Percentiles rank a stretch among this genome's conserved stretches.
phyloP scores from a whole-genome alignment of 2,888 invertebrate genomes.

The Plusia festucae region DNA sequence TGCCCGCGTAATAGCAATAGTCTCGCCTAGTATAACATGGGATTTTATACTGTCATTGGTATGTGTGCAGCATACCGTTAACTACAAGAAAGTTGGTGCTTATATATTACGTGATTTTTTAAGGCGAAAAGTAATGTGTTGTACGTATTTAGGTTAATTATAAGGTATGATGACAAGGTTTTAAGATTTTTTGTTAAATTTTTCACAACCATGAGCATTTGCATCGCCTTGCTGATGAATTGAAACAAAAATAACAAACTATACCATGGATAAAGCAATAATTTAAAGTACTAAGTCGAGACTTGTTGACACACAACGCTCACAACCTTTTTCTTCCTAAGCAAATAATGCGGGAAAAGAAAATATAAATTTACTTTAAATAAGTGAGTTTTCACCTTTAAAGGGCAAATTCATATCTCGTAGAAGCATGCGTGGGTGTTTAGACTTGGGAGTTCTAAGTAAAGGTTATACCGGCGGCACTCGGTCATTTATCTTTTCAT shows the following conservation, averaged over 20 bases:
- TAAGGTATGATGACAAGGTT: no score
- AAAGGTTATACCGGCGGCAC: constrained; percentile 26
- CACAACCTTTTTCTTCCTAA: constrained; percentile 7
- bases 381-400: constrained; percentile 53
- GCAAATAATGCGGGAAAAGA: constrained; percentile 14
- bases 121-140: not conserved
- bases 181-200: no score
- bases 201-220: no score
- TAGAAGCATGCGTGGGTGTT: constrained; percentile 45
- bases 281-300: not conserved
- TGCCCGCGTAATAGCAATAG: constrained; percentile 9
- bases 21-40: constrained; percentile 5
- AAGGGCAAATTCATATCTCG: constrained; percentile 54
- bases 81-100: not conserved
- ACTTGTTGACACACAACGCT: constrained; percentile 8
- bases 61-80: not conserved
- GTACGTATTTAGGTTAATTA: no score
- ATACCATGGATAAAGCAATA: not conserved
- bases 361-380: constrained; percentile 30
- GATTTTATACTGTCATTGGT: not conserved
- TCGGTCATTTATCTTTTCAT: constrained; percentile 6
- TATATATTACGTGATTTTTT: not conserved
- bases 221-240: no score
- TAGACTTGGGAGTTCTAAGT: constrained; percentile 15
- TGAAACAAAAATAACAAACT: no score